phyloP scores from a whole-genome alignment of 2,888 invertebrate species.

The Quadroppia sp. region DNA sequence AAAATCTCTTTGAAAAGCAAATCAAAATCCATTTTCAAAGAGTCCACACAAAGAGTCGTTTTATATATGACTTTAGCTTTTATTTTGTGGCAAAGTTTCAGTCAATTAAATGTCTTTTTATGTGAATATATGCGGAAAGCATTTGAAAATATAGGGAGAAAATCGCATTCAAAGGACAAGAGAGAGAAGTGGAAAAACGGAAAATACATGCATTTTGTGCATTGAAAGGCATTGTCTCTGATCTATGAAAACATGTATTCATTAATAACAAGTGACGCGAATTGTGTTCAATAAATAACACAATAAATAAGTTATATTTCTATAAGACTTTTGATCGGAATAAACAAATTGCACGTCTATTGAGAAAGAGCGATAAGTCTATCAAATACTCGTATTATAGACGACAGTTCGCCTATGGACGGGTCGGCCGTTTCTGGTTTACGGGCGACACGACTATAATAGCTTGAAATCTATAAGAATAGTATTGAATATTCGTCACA shows the following conservation, averaged over 20 bases:
- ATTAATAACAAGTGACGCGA: slow-evolving; percentile 18
- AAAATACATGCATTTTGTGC: no score
- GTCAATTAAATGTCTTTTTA: slow-evolving; percentile 7
- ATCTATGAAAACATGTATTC: neutral
- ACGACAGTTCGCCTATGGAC: no score
- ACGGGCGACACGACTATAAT: no score
- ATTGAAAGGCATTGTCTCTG: neutral
- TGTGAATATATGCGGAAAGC: slow-evolving; percentile 1
- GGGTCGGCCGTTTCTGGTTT: no score
- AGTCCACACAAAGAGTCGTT: no score
- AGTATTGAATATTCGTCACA: neutral
- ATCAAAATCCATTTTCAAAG: no score
- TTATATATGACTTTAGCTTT: neutral
- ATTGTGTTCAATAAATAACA: neutral
- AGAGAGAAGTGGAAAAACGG: slow-evolving; percentile 3
- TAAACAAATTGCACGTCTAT: neutral
- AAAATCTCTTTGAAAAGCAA: no score
- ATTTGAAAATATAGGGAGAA: neutral
- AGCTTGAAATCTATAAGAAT: neutral
- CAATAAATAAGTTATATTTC: neutral
- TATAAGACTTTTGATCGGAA: neutral
- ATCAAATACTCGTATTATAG: no score
- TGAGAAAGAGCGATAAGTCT: no score
- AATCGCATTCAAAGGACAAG: no score
- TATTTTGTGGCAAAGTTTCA: neutral